Base-by-base conservation (phyloP, 2,888 invertebrate genomes). In the Arenicola marina region DNA sequence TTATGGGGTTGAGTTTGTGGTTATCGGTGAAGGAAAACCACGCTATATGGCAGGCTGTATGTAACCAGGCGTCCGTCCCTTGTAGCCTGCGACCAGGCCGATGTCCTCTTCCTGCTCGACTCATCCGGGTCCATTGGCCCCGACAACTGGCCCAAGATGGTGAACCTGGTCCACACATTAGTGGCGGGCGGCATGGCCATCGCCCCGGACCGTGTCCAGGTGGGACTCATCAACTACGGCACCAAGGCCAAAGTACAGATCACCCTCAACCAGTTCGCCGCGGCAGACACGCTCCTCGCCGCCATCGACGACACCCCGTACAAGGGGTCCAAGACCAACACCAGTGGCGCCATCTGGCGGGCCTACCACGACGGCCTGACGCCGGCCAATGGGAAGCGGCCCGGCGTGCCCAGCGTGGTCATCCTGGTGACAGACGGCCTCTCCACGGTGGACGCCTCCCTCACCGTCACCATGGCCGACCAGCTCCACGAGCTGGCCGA, bases 171-270 rank as follows among this genome's bases (percentile, higher is more conserved):
- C 24, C 7, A 11, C 15, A 7, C 18, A 18, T 7, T 48, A 7
- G n/a, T n/a, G n/a, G 24, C 24, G 18, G 21, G 24, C 24, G 24
- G 24, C 24, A 15, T 48, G 18, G 24, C 15, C 24, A 48, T 48
- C 24, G 15, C 18, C 7, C 48, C 48, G 7, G 7, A 48, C 48
- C 7, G 7, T 21, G 15, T 18, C 24, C 15, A 48, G 18, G 48
- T 48, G 48, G 48, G 15, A 7, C 48, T 48, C 48, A 48, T 48
- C 24, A 48, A 48, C 48, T 48, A 48, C 24, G 48, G 48, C 15
- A 18, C 15, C 48, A 48, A 48, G 24, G 48, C 48, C 48, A 48
- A 48, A 48, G 15, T 48, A 7, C 7, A 48, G 18, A 18, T 11
- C 7, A 48, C 24, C 7, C 24, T 48, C 15, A 48, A 48, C 48